Conservation (phyloP, 2,888 invertebrate genomes). For the Altica lythri region DNA sequence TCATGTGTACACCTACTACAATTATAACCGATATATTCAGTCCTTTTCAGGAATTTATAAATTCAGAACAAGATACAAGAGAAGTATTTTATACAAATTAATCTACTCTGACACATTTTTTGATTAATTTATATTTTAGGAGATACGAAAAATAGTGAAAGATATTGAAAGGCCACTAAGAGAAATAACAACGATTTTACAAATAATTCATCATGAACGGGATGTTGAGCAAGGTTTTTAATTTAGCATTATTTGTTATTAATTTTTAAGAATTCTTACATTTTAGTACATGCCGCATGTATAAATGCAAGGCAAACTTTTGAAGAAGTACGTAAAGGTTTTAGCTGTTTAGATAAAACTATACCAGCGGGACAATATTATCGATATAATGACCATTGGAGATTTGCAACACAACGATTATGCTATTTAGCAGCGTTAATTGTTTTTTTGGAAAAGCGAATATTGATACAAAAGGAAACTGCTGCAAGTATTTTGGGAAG, state of each 20-base stretch:
- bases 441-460: constrained; percentile 79
- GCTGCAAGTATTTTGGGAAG: constrained; percentile 79
- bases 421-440: constrained; percentile 78
- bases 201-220: constrained; percentile 77
- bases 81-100: constrained; percentile 66
- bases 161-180: constrained; percentile 79
- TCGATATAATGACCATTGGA: constrained; percentile 88
- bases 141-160: constrained; percentile 70
- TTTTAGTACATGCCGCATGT: constrained; percentile 67
- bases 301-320: constrained; percentile 68
- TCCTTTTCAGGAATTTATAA: constrained; percentile 77
- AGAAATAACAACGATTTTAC: constrained; percentile 78
- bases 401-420: constrained; percentile 77
- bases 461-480: constrained; percentile 74
- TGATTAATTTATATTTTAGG: constrained; percentile 55
- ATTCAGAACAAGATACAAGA: constrained; percentile 77
- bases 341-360: constrained; percentile 65
- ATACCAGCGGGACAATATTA: constrained; percentile 82
- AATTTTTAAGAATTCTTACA: neutral
- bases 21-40: constrained; percentile 68
- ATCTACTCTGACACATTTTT: constrained; percentile 13
- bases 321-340: constrained; percentile 67
- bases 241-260: neutral
- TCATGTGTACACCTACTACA: constrained; percentile 39
- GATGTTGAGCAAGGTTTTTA: constrained; percentile 67